Conservation (phyloP, 2,888 invertebrate species). For the Geotrupes spiniger region DNA sequence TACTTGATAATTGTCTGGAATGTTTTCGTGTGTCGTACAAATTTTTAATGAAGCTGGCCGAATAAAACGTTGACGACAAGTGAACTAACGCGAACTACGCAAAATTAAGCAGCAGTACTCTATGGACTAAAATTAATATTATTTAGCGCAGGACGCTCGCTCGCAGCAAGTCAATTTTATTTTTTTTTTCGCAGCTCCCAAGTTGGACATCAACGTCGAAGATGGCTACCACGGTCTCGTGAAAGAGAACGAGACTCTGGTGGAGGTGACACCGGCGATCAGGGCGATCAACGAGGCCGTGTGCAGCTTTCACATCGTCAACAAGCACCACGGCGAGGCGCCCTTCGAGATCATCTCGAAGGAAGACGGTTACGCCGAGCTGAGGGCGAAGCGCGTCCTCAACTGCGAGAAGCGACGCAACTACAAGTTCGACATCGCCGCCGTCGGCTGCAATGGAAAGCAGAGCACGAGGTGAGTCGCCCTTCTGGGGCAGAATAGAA, state of each 20-base stretch:
- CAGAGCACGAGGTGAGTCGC: slow-evolving; percentile 56
- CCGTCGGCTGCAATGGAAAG: slow-evolving; percentile 85
- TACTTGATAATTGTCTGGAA: no score
- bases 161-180: neutral
- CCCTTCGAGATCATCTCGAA: slow-evolving; percentile 64
- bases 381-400: slow-evolving; percentile 77
- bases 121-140: no score
- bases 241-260: slow-evolving; percentile 87
- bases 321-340: slow-evolving; percentile 89
- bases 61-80: no score
- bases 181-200: slow-evolving; percentile 56
- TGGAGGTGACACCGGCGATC: slow-evolving; percentile 90
- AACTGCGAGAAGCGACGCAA: slow-evolving; percentile 93
- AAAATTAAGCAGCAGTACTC: no score
- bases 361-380: slow-evolving; percentile 72
- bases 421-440: slow-evolving; percentile 95
- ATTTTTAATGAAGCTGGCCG: no score
- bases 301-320: slow-evolving; percentile 86
- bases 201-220: slow-evolving; percentile 76
- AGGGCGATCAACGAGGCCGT: slow-evolving; percentile 73
- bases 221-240: slow-evolving; percentile 91
- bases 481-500: no score
- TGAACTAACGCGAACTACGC: no score
- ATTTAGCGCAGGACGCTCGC: no score
- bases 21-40: no score